Conservation (phyloP, 1,140 invertebrate genomes). For the Ganaspis sp. region DNA sequence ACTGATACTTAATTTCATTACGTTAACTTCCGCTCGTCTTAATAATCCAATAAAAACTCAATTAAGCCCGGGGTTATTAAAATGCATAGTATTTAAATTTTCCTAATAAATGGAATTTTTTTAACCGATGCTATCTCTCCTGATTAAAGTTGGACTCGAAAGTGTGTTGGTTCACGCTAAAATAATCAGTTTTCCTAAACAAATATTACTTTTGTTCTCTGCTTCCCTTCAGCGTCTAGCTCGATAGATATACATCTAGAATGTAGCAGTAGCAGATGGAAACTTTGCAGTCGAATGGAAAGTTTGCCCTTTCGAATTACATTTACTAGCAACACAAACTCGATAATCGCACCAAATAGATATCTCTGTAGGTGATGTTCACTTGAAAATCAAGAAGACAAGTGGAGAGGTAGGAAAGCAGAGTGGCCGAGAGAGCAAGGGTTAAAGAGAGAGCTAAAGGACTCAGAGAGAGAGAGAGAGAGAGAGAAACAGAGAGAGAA, state of each 20-base stretch:
- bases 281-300: too few species aligned
- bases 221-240: too few species aligned
- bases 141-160: neutral
- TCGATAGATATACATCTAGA: neutral
- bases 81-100: slow-evolving; percentile 14
- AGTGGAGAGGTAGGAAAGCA: neutral
- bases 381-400: slow-evolving; percentile 6
- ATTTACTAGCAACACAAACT: slow-evolving; percentile 1
- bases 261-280: neutral
- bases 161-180: too few species aligned
- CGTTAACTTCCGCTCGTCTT: slow-evolving; percentile 4
- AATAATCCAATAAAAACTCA: slow-evolving; percentile 14
- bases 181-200: too few species aligned
- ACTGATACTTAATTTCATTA: slow-evolving; percentile 7
- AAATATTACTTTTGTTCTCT: too few species aligned
- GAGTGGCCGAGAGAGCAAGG: too few species aligned
- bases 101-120: neutral
- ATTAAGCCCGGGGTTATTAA: neutral
- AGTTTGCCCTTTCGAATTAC: neutral
- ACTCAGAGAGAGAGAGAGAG: neutral
- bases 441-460: neutral
- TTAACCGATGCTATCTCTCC: neutral
- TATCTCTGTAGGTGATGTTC: neutral
- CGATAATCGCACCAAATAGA: neutral
- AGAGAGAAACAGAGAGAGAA: too few species aligned